Conservation (phyloP, 2,797 vertebrate genomes). For the Haliaeetus vocifer region DNA sequence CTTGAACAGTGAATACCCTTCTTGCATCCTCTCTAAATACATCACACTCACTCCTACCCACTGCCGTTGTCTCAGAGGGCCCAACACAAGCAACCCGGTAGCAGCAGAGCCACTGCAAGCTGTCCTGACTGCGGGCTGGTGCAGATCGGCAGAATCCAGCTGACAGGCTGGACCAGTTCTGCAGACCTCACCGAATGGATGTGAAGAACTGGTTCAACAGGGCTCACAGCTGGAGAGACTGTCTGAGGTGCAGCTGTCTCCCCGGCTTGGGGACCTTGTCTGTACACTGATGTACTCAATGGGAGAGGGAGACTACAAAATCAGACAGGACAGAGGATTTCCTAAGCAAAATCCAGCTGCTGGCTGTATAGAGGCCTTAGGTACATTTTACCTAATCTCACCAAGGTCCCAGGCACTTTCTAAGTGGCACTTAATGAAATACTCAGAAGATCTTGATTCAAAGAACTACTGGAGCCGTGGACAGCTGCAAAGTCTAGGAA, state of each 20-base stretch:
- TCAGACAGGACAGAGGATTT: neutral
- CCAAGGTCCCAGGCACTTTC: neutral
- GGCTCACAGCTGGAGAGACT: neutral
- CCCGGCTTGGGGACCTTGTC: rapidly evolving
- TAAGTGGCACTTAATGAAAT: neutral
- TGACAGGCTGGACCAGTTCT: neutral
- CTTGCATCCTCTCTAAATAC: neutral
- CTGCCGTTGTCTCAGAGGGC: neutral
- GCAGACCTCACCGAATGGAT: neutral
- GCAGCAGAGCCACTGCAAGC: neutral
- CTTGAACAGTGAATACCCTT: rapidly evolving
- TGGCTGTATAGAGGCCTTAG: neutral
- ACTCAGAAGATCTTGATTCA: neutral
- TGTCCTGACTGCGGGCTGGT: rapidly evolving
- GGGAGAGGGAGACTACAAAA: neutral
- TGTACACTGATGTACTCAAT: rapidly evolving
- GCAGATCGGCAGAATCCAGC: neutral
- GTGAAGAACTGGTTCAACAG: neutral
- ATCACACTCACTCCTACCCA: neutral
- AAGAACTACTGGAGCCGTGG: neutral
- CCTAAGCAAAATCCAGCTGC: neutral
- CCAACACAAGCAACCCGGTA: neutral
- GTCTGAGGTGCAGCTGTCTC: neutral
- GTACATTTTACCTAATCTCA: neutral
- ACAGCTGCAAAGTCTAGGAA: neutral